These are phyloP conservation scores for Ellobius talpinus DNA, from an alignment of 2,113 vertebrate species.

Conservation along the genomic window DNA sequence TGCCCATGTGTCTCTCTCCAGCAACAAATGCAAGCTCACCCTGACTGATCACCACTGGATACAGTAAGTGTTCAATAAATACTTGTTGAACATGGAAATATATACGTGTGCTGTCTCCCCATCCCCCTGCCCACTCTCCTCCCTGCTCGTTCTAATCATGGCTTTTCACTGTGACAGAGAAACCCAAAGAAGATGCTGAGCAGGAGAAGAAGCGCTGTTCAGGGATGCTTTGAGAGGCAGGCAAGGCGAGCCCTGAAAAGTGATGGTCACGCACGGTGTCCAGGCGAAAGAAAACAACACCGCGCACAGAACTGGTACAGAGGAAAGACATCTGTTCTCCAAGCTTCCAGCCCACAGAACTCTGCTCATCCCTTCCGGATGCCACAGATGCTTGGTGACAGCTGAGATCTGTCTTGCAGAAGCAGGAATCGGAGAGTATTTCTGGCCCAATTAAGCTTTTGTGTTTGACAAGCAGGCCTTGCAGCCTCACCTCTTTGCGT, in stretches of 20 bases:
- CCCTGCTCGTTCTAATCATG: background rate
- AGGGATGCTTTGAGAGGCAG: background rate
- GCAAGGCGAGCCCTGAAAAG: background rate
- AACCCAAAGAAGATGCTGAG: background rate
- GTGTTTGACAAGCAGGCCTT: slow-evolving; percentile 63
- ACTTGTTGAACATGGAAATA: background rate
- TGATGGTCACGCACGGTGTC: background rate
- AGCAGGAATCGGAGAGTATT: slow-evolving; percentile 73
- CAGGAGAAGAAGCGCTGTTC: no score
- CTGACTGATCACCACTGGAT: background rate
- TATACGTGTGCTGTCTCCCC: background rate
- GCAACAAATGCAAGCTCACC: background rate
- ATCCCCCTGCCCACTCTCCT: background rate
- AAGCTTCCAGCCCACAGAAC: slow-evolving; percentile 70
- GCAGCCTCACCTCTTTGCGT: slow-evolving; percentile 42
- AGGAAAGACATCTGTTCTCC: slow-evolving; percentile 36
- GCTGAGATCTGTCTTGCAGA: slow-evolving; percentile 72
- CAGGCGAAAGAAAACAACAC: background rate
- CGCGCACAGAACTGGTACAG: background rate
- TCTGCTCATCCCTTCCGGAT: slow-evolving; percentile 69
- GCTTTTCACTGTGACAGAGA: background rate
- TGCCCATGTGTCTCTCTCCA: no score
- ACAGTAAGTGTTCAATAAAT: background rate
- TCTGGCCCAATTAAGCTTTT: slow-evolving; percentile 80
- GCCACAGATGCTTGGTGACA: slow-evolving; percentile 77